phyloP scores from a whole-genome alignment of 2,888 invertebrate genomes.

The Apodemia mormo region DNA sequence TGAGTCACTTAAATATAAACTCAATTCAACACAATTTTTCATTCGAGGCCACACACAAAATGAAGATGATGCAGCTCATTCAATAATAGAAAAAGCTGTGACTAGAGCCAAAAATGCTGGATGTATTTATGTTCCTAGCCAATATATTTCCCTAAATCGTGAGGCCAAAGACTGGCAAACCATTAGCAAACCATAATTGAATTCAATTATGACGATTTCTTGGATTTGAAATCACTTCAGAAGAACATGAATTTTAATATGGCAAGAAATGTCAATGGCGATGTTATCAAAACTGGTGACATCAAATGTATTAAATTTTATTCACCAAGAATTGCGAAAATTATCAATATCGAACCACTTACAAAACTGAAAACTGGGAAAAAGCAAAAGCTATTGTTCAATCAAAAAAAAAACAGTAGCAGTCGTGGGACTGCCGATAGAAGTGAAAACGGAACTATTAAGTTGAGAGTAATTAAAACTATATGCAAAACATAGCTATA shows the following conservation, averaged over 20 bases:
- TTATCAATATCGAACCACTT: constrained; percentile 32
- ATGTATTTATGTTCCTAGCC: constrained; percentile 37
- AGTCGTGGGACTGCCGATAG: too few species aligned
- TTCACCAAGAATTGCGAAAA: constrained; percentile 34
- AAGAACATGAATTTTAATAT: constrained; percentile 32
- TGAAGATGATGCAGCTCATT: constrained; percentile 36
- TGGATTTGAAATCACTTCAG: constrained; percentile 31
- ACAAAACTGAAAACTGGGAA: neutral
- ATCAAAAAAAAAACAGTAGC: too few species aligned
- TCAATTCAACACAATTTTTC: constrained; percentile 32
- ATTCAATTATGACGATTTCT: constrained; percentile 33
- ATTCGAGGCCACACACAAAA: constrained; percentile 36
- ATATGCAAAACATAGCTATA: too few species aligned
- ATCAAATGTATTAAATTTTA: too few species aligned
- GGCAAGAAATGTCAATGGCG: constrained; percentile 29
- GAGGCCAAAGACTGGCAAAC: constrained; percentile 34
- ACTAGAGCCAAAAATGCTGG: constrained; percentile 38
- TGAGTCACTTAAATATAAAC: neutral
- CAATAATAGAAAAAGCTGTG: constrained; percentile 36
- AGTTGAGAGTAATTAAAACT: too few species aligned
- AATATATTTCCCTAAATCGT: constrained; percentile 35
- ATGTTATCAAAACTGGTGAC: constrained; percentile 30
- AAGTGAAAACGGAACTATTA: too few species aligned
- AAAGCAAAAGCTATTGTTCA: neutral
- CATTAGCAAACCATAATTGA: constrained; percentile 32